These are phyloP conservation scores for Lasioglossum calceatum DNA, from an alignment of 2,888 invertebrate genomes.

Conservation along the genomic window DNA sequence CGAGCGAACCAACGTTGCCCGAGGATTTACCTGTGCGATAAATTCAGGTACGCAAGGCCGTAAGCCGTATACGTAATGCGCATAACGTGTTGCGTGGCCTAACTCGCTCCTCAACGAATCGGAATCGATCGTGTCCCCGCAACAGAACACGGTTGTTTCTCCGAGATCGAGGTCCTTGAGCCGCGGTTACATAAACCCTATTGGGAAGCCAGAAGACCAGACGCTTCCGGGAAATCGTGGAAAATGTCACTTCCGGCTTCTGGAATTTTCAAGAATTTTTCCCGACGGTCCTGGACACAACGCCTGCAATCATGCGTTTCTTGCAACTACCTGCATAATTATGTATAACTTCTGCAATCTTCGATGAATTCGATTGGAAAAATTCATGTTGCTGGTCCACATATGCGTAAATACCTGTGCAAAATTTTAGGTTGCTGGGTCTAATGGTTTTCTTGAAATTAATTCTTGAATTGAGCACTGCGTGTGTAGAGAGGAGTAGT, in stretches of 20 bases:
- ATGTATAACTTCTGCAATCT: not conserved
- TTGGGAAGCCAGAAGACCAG: slow-evolving; percentile 61
- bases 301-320: not conserved
- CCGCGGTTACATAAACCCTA: slow-evolving; percentile 70
- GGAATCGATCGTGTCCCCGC: slow-evolving; percentile 3
- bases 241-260: not conserved
- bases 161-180: slow-evolving; percentile 65
- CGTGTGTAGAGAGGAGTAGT: not conserved
- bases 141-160: slow-evolving; percentile 21
- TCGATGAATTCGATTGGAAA: not conserved
- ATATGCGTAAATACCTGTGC: not conserved
- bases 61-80: slow-evolving; percentile 61
- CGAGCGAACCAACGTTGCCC: slow-evolving; percentile 42
- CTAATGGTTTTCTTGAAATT: not conserved
- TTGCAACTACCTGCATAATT: too few species aligned
- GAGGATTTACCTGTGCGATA: slow-evolving; percentile 74
- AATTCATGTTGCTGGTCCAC: not conserved
- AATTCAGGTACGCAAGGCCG: slow-evolving; percentile 79
- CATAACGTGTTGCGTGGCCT: slow-evolving; percentile 63
- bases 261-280: not conserved
- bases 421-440: not conserved
- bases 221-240: slow-evolving; percentile 41
- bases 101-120: slow-evolving; percentile 26
- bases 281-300: not conserved
- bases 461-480: not conserved